A percentile compares a stretch with the other conserved stretches of the same genome.
phyloP scores from a whole-genome alignment of 1,140 invertebrate genomes.

The Zelostemma sp. region DNA sequence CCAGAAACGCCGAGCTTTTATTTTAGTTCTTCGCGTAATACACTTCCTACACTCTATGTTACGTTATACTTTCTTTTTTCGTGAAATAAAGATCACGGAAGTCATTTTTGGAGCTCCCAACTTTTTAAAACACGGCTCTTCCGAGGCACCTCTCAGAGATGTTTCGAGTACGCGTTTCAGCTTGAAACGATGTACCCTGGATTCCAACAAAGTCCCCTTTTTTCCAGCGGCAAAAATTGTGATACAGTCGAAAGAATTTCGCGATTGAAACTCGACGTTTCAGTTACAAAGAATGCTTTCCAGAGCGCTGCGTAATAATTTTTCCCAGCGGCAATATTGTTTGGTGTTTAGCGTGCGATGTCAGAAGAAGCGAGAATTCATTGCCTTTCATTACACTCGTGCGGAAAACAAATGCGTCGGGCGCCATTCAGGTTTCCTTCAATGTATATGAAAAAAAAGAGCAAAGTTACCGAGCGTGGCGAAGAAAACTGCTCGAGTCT shows the following conservation, averaged over 20 bases:
- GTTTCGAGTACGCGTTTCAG: too few relatives aligned
- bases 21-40: too few relatives aligned
- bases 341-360: not conserved
- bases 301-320: not conserved
- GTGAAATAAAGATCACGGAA: conserved; percentile 8
- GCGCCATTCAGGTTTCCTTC: not conserved
- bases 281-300: not conserved
- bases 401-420: not conserved
- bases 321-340: not conserved
- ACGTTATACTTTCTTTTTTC: conserved; percentile 4
- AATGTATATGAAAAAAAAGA: conserved; percentile 4
- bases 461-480: conserved; percentile 16
- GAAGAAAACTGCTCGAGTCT: conserved; percentile 23
- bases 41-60: too few relatives aligned
- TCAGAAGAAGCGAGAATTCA: conserved; percentile 1
- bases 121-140: too few relatives aligned
- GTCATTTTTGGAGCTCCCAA: too few relatives aligned
- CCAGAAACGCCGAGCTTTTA: too few relatives aligned
- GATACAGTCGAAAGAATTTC: too few relatives aligned
- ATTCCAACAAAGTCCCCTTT: too few relatives aligned
- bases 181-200: too few relatives aligned
- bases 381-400: not conserved
- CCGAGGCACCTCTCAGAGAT: too few relatives aligned
- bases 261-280: too few relatives aligned
- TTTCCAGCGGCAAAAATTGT: too few relatives aligned